Base-by-base conservation (phyloP, 2,888 invertebrate genomes). In the Hydropsyche betteni region DNA sequence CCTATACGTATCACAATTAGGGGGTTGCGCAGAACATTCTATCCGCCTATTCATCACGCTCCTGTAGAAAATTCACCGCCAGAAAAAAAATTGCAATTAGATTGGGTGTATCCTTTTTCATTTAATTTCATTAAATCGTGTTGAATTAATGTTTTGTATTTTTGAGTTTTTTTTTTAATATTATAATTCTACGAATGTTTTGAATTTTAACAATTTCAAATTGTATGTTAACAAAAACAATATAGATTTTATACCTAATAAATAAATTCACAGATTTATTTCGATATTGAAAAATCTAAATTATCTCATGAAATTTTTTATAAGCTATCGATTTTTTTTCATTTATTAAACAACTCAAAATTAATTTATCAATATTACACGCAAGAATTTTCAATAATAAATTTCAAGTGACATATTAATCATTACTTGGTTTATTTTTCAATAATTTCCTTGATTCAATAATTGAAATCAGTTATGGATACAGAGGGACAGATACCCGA, bases 401-500 rank as follows among this genome's bases (percentile, higher is more conserved):
- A 24, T 24, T 24, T 24, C 24, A 24, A 24, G 24, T 24, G 24
- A 24, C 24, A 24, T 24, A 24, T 24, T 24, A 24, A 24, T 24
- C 2, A 24, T 24, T 24, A 24, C 24, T 24, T 24, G 2, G 2
- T 24, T 24, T 24, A 24, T 24, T 52, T 52, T 71, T 74, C 36
- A 34, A 10, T 64, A 24, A 71, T 68, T 69, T 78, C 36, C 50
- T 38, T 70, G 34, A 58, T 33, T 53, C 34, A 3, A 12, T 12
- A 2, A 16, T 6, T 55, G 12, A 2, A 64, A 64, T 68, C 81
- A 94, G 95, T 5, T 97, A 96, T 82, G 98, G 98, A 0, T 98
- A 98, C 85, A 91, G 98, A 76, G 98, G 98, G 0, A 91, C 93
- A 8, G 97, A 98, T 85, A 92, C 95, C 5, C 90, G 94, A 10